Percentiles rank a stretch among this genome's conserved stretches.
Conservation (phyloP, 2,113 vertebrate species). For the Gymnarchus niloticus region DNA sequence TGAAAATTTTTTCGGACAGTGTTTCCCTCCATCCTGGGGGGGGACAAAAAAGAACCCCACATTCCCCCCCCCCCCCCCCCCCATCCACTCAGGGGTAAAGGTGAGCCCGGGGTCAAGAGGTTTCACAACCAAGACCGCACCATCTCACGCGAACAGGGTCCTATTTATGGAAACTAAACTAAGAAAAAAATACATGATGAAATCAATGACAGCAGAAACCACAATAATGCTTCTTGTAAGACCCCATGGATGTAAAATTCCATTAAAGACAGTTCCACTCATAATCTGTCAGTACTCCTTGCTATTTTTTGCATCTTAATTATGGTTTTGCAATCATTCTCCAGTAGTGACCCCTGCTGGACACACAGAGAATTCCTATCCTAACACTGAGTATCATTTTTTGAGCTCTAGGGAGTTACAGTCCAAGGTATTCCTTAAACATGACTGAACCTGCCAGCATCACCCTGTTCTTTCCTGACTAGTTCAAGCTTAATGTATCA, state of each 20-base stretch:
- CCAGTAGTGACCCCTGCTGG: slow-evolving; percentile 24
- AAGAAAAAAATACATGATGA: neutral
- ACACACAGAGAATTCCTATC: neutral
- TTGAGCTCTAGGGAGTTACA: neutral
- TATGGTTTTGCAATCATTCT: neutral
- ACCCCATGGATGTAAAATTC: neutral
- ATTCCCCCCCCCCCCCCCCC: too few relatives aligned
- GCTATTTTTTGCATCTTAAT: neutral
- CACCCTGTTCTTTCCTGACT: neutral
- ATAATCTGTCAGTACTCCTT: neutral
- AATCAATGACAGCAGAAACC: neutral
- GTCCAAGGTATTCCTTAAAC: neutral
- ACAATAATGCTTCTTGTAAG: neutral
- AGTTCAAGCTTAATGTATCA: neutral
- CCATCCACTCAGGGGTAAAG: neutral
- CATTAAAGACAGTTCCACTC: neutral
- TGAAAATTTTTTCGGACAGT: too few relatives aligned
- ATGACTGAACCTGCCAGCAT: neutral
- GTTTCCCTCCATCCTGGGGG: too few relatives aligned
- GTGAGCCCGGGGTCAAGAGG: neutral
- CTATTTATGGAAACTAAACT: neutral
- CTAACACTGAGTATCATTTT: neutral
- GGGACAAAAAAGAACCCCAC: too few relatives aligned
- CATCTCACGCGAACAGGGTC: neutral
- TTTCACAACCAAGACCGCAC: neutral